These are phyloP conservation scores for Alviniconcha strummeri DNA, from an alignment of 2,888 invertebrate genomes.

Conservation along the genomic window DNA sequence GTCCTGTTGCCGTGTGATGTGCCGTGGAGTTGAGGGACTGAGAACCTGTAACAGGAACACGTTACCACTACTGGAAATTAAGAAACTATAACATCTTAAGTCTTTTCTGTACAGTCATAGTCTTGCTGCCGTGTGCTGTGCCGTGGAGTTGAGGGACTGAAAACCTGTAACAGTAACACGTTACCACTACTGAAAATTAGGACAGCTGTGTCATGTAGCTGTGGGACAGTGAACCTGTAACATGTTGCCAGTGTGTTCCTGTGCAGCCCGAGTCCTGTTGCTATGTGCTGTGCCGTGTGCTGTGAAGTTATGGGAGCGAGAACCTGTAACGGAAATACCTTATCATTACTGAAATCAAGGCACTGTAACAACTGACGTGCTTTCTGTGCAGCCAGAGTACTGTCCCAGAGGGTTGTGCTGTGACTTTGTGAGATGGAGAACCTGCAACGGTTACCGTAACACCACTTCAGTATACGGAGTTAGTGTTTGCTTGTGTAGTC, in stretches of 20 bases:
- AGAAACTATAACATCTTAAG: not conserved
- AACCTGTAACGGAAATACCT: too few relatives aligned
- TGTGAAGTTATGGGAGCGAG: not conserved
- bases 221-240: not conserved
- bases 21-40: not conserved
- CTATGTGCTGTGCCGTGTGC: conserved; percentile 18
- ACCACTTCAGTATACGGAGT: too few relatives aligned
- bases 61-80: not conserved
- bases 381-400: conserved; percentile 42
- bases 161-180: conserved; percentile 37
- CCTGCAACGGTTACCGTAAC: conserved; percentile 34
- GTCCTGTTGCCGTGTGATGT: conserved; percentile 39
- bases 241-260: conserved; percentile 14
- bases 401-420: conserved; percentile 36
- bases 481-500: too few relatives aligned
- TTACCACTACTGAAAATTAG: too few relatives aligned
- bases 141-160: conserved; percentile 46
- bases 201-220: not conserved
- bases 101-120: conserved; percentile 29
- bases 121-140: not conserved
- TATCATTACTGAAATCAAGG: not conserved
- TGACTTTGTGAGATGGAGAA: conserved; percentile 45
- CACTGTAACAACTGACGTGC: conserved; percentile 45
- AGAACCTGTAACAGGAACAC: too few relatives aligned
- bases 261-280: conserved; percentile 41